These are phyloP conservation scores for Drosophila greeni DNA, from an alignment of 2,888 invertebrate species.

Conservation along the genomic window DNA sequence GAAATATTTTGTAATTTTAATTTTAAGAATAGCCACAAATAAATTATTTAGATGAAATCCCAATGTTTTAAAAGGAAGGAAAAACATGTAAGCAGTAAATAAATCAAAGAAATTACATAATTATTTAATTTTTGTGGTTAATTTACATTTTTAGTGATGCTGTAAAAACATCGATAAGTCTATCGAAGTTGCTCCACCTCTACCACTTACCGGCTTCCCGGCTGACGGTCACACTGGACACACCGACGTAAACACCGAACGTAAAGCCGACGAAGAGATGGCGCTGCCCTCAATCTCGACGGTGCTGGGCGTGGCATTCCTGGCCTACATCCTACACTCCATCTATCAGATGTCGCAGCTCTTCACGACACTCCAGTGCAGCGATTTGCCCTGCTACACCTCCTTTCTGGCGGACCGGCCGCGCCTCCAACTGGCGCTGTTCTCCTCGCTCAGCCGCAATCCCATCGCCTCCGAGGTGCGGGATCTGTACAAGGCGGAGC, in stretches of 20 bases:
- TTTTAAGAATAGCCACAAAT: background rate
- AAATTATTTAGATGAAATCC: background rate
- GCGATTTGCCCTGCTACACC: conserved; percentile 81
- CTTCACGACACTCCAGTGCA: conserved; percentile 83
- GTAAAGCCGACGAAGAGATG: conserved; percentile 53
- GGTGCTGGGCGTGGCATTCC: conserved; percentile 83
- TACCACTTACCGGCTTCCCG: background rate
- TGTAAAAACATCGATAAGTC: background rate
- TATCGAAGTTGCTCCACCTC: background rate
- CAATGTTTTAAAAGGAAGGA: background rate
- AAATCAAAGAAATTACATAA: background rate
- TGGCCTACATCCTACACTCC: conserved; percentile 85
- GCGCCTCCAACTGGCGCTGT: conserved; percentile 84
- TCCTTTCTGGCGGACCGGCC: conserved; percentile 86
- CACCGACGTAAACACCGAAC: background rate
- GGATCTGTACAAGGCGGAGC: conserved; percentile 82
- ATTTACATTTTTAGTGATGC: background rate
- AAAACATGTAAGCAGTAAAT: background rate
- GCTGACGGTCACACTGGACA: background rate
- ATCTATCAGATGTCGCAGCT: conserved; percentile 87
- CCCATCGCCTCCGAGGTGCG: conserved; percentile 82
- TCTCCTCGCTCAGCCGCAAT: conserved; percentile 82
- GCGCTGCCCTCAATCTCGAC: conserved; percentile 82
- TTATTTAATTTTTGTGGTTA: background rate
- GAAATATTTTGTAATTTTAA: background rate